A percentile compares a stretch with the other conserved stretches of the same genome.
phyloP scores from a whole-genome alignment of 2,113 vertebrate species.

The Tretioscincus oriximinensis region DNA sequence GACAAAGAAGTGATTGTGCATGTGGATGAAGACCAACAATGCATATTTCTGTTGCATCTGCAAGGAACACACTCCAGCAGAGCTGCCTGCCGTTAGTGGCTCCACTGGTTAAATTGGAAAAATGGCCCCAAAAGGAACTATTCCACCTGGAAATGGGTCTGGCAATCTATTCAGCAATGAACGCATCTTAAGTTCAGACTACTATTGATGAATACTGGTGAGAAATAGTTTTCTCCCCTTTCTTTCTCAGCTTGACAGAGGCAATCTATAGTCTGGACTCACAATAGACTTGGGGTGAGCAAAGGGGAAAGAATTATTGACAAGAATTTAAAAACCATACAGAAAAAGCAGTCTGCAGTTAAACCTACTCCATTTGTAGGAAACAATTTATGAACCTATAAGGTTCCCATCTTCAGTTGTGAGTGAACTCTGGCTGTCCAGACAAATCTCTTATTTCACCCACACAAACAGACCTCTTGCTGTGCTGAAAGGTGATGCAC shows the following conservation, averaged over 20 bases:
- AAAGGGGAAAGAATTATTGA: slow-evolving; percentile 68
- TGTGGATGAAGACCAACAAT: too few relatives aligned
- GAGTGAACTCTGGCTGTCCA: not conserved
- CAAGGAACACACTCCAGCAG: too few relatives aligned
- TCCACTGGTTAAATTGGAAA: too few relatives aligned
- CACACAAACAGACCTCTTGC: slow-evolving; percentile 9
- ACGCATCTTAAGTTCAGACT: slow-evolving; percentile 8
- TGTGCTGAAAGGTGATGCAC: slow-evolving; percentile 50
- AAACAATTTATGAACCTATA: slow-evolving; percentile 60
- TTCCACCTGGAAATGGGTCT: not conserved
- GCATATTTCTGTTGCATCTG: too few relatives aligned
- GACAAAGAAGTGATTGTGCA: too few relatives aligned
- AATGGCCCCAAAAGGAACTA: too few relatives aligned
- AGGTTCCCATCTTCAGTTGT: slow-evolving; percentile 43
- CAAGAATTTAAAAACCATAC: slow-evolving; percentile 62
- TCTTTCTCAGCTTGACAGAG: slow-evolving; percentile 34
- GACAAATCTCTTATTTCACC: slow-evolving; percentile 72
- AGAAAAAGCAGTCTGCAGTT: slow-evolving; percentile 62
- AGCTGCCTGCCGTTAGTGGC: too few relatives aligned
- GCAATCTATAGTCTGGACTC: slow-evolving; percentile 34
- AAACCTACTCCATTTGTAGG: slow-evolving; percentile 72
- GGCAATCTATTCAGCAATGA: not conserved
- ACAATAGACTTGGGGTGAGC: slow-evolving; percentile 30
- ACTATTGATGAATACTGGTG: slow-evolving; percentile 32
- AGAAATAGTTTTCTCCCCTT: slow-evolving; percentile 10